Evolutionary conservation across 2,797 vertebrate species (phyloP).

Genomic region (Poecile montanus): DNA sequence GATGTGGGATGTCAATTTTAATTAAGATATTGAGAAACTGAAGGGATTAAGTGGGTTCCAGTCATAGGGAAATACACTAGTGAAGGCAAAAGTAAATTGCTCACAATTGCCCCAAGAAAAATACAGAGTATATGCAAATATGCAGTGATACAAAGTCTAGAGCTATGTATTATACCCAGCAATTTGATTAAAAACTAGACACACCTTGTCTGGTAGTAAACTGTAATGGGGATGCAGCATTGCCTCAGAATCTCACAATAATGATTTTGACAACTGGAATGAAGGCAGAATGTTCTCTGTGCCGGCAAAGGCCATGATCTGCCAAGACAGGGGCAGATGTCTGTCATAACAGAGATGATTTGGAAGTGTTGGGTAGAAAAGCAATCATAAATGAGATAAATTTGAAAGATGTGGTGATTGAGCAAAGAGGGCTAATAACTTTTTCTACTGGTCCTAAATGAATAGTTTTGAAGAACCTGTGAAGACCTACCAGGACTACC

Average conservation of each 20-base stretch:
- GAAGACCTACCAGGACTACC: background rate
- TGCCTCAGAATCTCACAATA: background rate
- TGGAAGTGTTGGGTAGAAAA: background rate
- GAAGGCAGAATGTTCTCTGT: background rate
- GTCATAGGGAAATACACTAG: background rate
- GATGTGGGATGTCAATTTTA: background rate
- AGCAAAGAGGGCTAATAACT: background rate
- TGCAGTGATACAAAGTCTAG: background rate
- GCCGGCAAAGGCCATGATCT: background rate
- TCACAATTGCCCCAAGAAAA: background rate
- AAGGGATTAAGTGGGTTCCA: conserved; percentile 6
- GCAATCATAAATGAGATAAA: background rate
- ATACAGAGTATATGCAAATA: background rate
- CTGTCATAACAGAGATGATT: background rate
- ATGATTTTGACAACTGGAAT: background rate
- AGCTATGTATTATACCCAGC: background rate
- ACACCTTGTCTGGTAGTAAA: background rate
- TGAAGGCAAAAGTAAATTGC: background rate
- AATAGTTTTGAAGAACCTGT: background rate
- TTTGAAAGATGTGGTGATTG: background rate
- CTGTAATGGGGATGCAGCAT: background rate
- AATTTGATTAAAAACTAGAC: conserved; percentile 14
- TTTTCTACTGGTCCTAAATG: background rate
- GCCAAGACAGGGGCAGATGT: background rate
- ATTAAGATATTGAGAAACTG: background rate